These are phyloP conservation scores for Gavialis gangeticus DNA, from an alignment of 2,113 vertebrate genomes.

Conservation along the genomic window DNA sequence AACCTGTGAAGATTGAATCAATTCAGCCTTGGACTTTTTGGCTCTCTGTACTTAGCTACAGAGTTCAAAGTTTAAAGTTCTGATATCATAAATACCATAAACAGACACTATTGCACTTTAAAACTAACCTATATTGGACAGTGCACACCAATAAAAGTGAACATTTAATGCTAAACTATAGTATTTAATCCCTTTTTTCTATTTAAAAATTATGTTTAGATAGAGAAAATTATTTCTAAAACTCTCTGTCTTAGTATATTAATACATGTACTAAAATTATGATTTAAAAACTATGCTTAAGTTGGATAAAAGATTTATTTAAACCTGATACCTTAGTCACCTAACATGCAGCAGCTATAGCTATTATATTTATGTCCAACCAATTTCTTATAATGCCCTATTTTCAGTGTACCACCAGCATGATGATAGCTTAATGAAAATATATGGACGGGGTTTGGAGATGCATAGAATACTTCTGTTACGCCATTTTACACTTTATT, in stretches of 20 bases:
- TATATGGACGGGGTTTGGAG: background rate
- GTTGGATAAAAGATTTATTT: background rate
- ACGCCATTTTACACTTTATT: background rate
- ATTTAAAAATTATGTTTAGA: no score
- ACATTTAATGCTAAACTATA: background rate
- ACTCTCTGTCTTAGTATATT: background rate
- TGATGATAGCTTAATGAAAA: background rate
- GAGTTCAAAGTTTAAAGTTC: background rate
- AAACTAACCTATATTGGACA: background rate
- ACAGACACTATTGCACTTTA: background rate
- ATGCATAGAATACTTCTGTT: background rate
- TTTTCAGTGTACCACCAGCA: background rate
- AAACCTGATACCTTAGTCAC: background rate
- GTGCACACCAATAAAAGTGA: background rate
- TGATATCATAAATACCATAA: background rate
- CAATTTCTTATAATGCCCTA: background rate
- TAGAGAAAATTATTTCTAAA: background rate
- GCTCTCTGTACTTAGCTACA: no score
- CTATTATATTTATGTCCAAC: background rate
- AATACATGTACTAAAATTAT: no score
- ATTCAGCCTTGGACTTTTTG: no score
- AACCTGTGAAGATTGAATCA: no score
- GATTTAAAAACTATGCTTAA: constrained; percentile 9
- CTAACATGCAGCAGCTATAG: background rate
- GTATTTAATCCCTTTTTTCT: background rate